Conservation (phyloP, 2,797 vertebrate species). For the Lutra lutra region DNA sequence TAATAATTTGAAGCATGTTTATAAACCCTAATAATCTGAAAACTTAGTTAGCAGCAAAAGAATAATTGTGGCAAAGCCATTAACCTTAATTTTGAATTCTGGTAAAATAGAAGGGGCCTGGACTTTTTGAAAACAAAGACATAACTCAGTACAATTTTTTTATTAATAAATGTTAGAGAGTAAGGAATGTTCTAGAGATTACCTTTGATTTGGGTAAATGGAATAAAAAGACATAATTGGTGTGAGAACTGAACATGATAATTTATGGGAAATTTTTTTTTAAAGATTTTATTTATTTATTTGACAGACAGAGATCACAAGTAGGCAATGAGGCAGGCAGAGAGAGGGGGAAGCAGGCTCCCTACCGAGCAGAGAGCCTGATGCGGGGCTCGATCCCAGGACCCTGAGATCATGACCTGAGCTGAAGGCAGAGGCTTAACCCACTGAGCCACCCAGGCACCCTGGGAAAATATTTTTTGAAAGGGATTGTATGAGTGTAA, state of each 20-base stretch:
- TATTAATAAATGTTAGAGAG: not conserved
- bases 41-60: not conserved
- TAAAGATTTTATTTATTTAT: not conserved
- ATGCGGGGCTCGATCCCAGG: too few relatives aligned
- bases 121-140: not conserved
- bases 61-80: not conserved
- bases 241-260: not conserved
- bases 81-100: not conserved
- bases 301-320: too few relatives aligned
- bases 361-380: too few relatives aligned
- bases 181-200: not conserved
- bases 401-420: too few relatives aligned
- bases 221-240: not conserved
- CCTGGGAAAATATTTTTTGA: too few relatives aligned
- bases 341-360: too few relatives aligned
- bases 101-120: not conserved
- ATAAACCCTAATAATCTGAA: not conserved
- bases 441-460: too few relatives aligned
- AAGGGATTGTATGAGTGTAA: not conserved
- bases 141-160: not conserved
- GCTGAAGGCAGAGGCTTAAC: too few relatives aligned
- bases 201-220: not conserved
- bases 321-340: too few relatives aligned
- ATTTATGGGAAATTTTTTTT: not conserved
- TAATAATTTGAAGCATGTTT: not conserved